Percentiles rank a stretch among this genome's conserved stretches.
phyloP scores from a whole-genome alignment of 37 sponge, comb jelly and placozoan genomes.

The Aplysina aerophoba region DNA sequence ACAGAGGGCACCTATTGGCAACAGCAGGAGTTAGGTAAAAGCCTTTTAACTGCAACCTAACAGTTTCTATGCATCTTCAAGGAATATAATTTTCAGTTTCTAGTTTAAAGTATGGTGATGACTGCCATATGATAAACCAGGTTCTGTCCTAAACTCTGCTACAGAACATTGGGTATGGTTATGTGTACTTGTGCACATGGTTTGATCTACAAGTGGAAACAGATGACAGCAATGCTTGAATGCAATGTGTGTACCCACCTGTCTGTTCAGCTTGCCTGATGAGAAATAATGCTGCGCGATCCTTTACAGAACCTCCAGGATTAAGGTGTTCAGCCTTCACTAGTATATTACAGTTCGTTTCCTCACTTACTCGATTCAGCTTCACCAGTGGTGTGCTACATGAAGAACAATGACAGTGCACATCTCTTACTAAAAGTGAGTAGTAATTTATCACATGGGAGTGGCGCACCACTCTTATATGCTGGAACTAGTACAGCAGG shows the following conservation, averaged over 20 bases:
- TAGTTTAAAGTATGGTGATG: no score
- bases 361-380: constrained; percentile 67
- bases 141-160: neutral
- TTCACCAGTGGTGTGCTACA: constrained; percentile 72
- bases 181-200: neutral
- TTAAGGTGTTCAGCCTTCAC: constrained; percentile 85
- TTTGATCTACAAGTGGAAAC: neutral
- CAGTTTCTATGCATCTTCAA: no score
- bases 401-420: neutral
- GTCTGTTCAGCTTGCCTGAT: constrained; percentile 85
- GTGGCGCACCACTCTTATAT: no score
- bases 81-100: no score
- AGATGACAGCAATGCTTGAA: no score
- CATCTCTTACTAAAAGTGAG: neutral
- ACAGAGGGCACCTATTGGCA: constrained; percentile 41
- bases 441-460: neutral
- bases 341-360: constrained; percentile 59
- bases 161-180: neutral
- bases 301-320: constrained; percentile 91
- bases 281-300: constrained; percentile 84
- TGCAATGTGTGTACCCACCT: no score
- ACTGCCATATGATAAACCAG: neutral
- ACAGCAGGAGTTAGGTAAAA: neutral
- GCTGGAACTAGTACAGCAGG: no score
- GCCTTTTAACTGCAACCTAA: no score